Evolutionary conservation across 30 jellyfish, hydroid and myxozoan species (phyloP).

Genomic region (Aurelia sp.): DNA sequence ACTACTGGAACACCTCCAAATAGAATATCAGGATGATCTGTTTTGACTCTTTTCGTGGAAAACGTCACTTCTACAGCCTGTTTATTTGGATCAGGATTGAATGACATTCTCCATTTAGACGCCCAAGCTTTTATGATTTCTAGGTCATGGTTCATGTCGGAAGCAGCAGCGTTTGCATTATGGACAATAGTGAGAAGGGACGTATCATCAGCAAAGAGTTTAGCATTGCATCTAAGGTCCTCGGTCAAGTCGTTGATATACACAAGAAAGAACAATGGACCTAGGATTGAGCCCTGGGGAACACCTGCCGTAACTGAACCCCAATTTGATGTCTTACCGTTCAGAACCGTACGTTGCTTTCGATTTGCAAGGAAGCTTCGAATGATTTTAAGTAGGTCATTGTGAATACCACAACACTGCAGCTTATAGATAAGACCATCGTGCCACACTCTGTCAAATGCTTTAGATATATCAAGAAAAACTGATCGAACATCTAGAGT

Average conservation of each 20-base stretch:
- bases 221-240: too few relatives aligned
- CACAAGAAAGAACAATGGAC: too few relatives aligned
- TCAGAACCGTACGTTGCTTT: not conserved
- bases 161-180: too few relatives aligned
- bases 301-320: too few relatives aligned
- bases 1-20: conserved; percentile 38
- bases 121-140: too few relatives aligned
- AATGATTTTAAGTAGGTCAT: not conserved
- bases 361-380: not conserved
- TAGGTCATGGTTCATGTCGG: too few relatives aligned
- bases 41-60: conserved; percentile 33
- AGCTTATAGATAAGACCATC: conserved; percentile 57
- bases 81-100: conserved; percentile 63
- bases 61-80: conserved; percentile 67
- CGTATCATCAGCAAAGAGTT: too few relatives aligned
- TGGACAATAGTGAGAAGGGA: too few relatives aligned
- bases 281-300: too few relatives aligned
- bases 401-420: conserved; percentile 5
- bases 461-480: conserved; percentile 56
- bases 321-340: too few relatives aligned
- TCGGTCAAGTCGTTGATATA: too few relatives aligned
- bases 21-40: conserved; percentile 20
- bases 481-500: conserved; percentile 39
- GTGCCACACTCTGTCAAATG: conserved; percentile 71
- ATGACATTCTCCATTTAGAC: conserved; percentile 17